A percentile compares a stretch with the other conserved stretches of the same genome.
Conservation (phyloP, 2,888 invertebrate species). For the Sminthurides aquaticus region DNA sequence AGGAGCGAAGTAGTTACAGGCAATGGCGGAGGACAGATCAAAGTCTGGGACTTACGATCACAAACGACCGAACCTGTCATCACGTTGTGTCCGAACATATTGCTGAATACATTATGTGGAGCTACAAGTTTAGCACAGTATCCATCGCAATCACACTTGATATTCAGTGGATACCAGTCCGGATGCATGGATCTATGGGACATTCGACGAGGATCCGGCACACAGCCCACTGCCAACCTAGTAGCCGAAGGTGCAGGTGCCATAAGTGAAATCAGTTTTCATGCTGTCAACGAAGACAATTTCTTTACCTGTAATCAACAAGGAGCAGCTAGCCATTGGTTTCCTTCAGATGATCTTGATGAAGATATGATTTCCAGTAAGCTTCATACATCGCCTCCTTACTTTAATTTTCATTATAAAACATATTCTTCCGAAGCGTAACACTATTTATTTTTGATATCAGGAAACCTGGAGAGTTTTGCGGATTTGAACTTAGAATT, state of each 20-base stretch:
- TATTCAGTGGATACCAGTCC: slow-evolving; percentile 40
- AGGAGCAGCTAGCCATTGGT: slow-evolving; percentile 40
- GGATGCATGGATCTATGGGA: slow-evolving; percentile 42
- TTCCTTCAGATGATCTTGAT: slow-evolving; percentile 26
- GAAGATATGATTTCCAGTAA: slow-evolving; percentile 17
- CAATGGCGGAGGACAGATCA: slow-evolving; percentile 40
- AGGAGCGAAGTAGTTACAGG: slow-evolving; percentile 34
- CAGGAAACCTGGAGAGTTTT: slow-evolving; percentile 17
- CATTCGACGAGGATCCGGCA: slow-evolving; percentile 28
- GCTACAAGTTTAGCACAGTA: slow-evolving; percentile 39
- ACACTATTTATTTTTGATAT: too few relatives aligned
- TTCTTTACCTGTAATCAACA: slow-evolving; percentile 39
- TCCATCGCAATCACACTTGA: slow-evolving; percentile 36
- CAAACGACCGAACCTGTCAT: slow-evolving; percentile 19
- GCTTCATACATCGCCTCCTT: not conserved
- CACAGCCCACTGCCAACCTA: slow-evolving; percentile 39
- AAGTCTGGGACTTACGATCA: slow-evolving; percentile 39
- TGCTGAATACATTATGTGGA: slow-evolving; percentile 36
- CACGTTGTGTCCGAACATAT: slow-evolving; percentile 34
- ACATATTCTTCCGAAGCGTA: not conserved
- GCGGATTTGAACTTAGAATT: slow-evolving; percentile 40
- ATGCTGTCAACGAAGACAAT: slow-evolving; percentile 38
- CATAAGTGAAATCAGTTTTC: slow-evolving; percentile 39
- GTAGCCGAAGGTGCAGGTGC: slow-evolving; percentile 27
- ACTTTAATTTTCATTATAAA: not conserved